Percentiles rank a stretch among this genome's conserved stretches.
Conservation (phyloP, 1,140 invertebrate genomes). For the Colletes gigas region DNA sequence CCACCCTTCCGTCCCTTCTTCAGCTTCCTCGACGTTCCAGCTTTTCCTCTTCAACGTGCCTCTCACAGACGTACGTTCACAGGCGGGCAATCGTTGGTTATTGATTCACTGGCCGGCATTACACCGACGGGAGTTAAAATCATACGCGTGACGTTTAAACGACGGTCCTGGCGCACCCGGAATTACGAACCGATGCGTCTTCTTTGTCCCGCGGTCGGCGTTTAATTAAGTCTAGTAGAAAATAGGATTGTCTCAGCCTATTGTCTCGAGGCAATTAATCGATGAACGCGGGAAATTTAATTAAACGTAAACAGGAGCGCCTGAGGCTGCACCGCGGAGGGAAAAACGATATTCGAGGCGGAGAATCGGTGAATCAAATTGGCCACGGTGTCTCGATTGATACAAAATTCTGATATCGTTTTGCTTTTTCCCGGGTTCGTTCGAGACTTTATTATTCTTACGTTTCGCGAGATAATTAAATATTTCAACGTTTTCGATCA, state of each 20-base stretch:
- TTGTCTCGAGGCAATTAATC: conserved; percentile 39
- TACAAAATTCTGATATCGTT: not conserved
- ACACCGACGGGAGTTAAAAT: conserved; percentile 32
- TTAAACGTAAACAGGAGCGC: conserved; percentile 13
- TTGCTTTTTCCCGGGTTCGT: no score
- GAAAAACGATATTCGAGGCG: not conserved
- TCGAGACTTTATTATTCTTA: no score
- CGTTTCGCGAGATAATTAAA: no score
- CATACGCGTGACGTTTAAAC: conserved; percentile 26
- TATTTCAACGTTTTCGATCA: no score
- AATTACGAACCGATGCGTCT: conserved; percentile 22
- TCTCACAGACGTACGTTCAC: not conserved
- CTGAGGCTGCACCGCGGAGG: not conserved
- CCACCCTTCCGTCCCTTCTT: not conserved
- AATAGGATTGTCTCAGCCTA: conserved; percentile 25
- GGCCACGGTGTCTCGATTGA: not conserved
- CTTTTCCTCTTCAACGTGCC: no score
- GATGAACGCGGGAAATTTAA: conserved; percentile 31
- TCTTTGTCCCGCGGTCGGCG: conserved; percentile 3
- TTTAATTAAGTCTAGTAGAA: conserved; percentile 39
- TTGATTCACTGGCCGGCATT: conserved; percentile 31
- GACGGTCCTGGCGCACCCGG: not conserved
- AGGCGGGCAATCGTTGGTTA: conserved; percentile 27
- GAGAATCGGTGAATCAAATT: not conserved
- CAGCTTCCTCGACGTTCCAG: no score